Evolutionary conservation across 2,797 vertebrate species (phyloP).

Genomic region (Diplodus puntazzo): DNA sequence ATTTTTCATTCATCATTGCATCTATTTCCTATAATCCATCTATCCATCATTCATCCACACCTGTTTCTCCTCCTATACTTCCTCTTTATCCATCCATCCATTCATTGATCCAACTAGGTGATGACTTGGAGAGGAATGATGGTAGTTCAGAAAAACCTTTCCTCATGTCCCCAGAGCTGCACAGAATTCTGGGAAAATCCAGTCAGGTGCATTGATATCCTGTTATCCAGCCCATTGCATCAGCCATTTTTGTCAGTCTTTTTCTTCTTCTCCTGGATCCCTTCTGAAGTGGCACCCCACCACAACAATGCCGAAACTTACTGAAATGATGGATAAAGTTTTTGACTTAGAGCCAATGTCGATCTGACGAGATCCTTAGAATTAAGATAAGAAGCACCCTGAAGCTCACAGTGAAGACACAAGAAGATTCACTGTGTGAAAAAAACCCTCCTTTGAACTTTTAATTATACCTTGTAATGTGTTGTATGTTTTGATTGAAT

Average conservation of each 20-base stretch:
- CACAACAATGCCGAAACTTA: no score
- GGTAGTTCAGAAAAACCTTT: constrained; percentile 91
- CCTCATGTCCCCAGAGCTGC: constrained; percentile 92
- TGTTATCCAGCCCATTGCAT: neutral
- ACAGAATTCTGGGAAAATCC: constrained; percentile 88
- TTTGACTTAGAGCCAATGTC: no score
- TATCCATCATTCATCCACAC: neutral
- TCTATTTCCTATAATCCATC: neutral
- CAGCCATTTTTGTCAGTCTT: neutral
- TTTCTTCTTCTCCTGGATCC: no score
- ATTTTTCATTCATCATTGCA: neutral
- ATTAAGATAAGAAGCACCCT: no score
- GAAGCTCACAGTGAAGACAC: no score
- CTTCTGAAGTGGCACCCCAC: no score
- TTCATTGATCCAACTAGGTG: constrained; percentile 82
- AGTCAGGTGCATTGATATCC: constrained; percentile 50
- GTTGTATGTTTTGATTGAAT: no score
- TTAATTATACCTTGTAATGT: no score
- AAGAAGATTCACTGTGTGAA: no score
- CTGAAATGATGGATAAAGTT: no score
- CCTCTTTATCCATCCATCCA: neutral
- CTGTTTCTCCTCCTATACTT: neutral
- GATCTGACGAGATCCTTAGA: no score
- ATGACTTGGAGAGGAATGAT: constrained; percentile 95
- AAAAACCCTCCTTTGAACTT: no score